Evolutionary conservation across 2,888 invertebrate genomes (phyloP).

Genomic region (Cephus spinipes): DNA sequence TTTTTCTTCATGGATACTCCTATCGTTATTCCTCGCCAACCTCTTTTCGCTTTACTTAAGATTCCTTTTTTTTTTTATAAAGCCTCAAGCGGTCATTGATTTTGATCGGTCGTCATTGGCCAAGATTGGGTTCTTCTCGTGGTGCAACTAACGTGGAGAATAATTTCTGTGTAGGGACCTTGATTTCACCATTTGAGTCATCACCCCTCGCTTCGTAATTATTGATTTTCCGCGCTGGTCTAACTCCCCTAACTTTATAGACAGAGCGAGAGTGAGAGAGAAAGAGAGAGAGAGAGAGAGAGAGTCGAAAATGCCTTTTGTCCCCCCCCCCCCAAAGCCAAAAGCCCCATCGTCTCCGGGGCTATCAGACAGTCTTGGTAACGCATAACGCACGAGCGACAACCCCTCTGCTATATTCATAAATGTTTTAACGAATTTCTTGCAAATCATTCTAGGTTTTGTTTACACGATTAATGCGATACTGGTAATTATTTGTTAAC

Average conservation of each 20-base stretch:
- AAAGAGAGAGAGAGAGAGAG: conserved; percentile 40
- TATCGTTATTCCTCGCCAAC: neutral
- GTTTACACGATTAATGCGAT: neutral
- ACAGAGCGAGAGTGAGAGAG: conserved; percentile 31
- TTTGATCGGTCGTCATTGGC: neutral
- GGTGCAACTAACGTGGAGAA: conserved; percentile 35
- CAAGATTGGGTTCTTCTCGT: neutral
- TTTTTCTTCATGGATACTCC: neutral
- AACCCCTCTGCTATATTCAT: conserved; percentile 39
- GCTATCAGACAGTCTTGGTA: conserved; percentile 15
- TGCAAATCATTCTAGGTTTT: conserved; percentile 14
- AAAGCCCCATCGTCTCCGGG: neutral
- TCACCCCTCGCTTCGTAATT: conserved; percentile 65
- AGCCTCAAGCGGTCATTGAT: neutral
- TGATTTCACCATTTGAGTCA: conserved; percentile 66
- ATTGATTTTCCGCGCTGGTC: conserved; percentile 65
- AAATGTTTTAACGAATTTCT: conserved; percentile 50
- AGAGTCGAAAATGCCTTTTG: conserved; percentile 59
- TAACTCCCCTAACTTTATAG: conserved; percentile 64
- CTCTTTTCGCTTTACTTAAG: neutral
- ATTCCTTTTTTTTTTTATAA: neutral
- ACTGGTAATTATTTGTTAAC: neutral
- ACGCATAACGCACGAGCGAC: conserved; percentile 46
- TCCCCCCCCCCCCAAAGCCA: conserved; percentile 36
- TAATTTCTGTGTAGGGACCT: conserved; percentile 57